Conservation (phyloP, 1,140 invertebrate genomes). For the Apis mellifera region DNA sequence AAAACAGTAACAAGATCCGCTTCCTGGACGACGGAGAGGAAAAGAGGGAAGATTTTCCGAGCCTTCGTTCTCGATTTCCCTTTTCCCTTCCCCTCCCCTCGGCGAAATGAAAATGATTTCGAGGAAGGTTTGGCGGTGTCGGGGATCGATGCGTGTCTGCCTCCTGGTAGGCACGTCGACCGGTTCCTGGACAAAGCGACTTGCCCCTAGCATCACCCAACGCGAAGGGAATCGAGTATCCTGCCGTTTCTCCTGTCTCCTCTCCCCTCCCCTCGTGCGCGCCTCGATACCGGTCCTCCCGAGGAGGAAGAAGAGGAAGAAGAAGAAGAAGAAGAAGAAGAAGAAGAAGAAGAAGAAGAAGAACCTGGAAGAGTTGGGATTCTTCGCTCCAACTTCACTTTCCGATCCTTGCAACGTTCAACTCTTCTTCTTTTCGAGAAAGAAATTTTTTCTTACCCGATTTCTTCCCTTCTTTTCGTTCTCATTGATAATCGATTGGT, state of each 20-base stretch:
- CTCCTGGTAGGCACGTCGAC: conserved; percentile 66
- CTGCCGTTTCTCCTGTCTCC: conserved; percentile 55
- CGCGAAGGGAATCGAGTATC: conserved; percentile 61
- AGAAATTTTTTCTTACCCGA: no score
- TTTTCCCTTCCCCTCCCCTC: neutral
- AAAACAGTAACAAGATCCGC: neutral
- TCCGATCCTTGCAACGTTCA: neutral
- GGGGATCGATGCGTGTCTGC: conserved; percentile 64
- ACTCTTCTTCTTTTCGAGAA: no score
- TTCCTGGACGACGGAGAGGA: neutral
- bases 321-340: conserved; percentile 26
- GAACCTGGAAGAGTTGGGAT: conserved; percentile 44
- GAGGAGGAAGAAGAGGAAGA: no score
- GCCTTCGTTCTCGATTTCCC: neutral
- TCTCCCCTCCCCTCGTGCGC: neutral
- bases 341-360: conserved; percentile 33
- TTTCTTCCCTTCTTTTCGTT: no score
- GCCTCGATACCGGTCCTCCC: conserved; percentile 50
- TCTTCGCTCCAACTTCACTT: conserved; percentile 1
- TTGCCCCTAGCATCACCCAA: conserved; percentile 59
- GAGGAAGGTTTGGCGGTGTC: conserved; percentile 22
- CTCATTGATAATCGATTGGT: no score
- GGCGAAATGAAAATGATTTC: neutral
- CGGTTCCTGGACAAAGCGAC: conserved; percentile 69
- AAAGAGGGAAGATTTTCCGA: neutral